Evolutionary conservation across 1,140 invertebrate species (phyloP), one percentile per base, ranked within the genome.

Genomic region (Paraescarpia echinospica): DNA sequence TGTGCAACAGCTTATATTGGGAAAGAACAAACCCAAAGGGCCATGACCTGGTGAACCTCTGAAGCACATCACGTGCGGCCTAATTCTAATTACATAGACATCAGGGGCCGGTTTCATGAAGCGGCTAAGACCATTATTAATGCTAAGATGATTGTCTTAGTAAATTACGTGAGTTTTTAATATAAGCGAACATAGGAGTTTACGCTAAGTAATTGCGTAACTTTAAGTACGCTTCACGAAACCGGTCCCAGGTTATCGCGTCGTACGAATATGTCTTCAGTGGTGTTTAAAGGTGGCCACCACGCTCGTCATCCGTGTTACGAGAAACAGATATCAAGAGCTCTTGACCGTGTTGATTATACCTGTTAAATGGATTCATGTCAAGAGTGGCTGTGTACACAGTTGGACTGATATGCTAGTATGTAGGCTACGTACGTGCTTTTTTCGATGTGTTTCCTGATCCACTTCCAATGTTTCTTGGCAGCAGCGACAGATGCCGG

Each of bases 261-360:
- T 77, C 48, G 59, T 77, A 77, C 59, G 22, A 18, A 27, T 0
- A 31, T 1, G 22, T 77, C 59, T 77, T 31, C 22, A 27, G 27
- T 31, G 59, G 59, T 22, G 59, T 77, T 31, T 77, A 77, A 77
- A 18, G 59, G 59, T 77, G 59, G 27, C 59, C 59, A 31, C 22
- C 12, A 31, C 59, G 27, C 22, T 77, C 59, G 59, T 77, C 59
- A 27, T 77, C 59, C 9, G 59, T 14, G 59, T 77, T 18, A 77
- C 59, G 59, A 77, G 18, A 77, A 14, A 18, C 22, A 77, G 22
- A 77, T 77, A 77, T 77, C 59, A 77, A 77, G 59, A 77, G 59
- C 59, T 77, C 59, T 77, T 77, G 59, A 77, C 59, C 59, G 59
- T 77, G 59, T 77, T 77, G 59, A 77, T 77, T 77, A 77, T 77